A percentile compares a stretch with the other conserved stretches of the same genome.
Conservation (phyloP, 2,888 invertebrate genomes). For the Eugnorisma glareosa region DNA sequence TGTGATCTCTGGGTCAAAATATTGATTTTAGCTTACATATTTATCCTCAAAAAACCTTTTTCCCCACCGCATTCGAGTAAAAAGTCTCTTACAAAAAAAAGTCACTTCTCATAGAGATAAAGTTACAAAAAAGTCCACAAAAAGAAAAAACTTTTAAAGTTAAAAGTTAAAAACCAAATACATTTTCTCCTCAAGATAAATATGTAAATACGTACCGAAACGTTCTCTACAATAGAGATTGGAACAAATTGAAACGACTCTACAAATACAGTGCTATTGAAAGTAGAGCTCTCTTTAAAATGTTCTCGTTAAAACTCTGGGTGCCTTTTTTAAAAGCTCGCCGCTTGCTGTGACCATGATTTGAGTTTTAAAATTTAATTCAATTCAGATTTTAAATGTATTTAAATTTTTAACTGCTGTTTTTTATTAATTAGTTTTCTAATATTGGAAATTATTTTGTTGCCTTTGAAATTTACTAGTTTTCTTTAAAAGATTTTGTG, state of each 20-base stretch:
- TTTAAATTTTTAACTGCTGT: not conserved
- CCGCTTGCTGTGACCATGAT: conserved; percentile 34
- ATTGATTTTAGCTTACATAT: not conserved
- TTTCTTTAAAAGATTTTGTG: not conserved
- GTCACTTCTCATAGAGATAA: not conserved
- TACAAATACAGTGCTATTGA: conserved; percentile 45
- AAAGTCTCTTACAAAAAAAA: not conserved
- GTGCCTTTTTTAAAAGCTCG: conserved; percentile 42
- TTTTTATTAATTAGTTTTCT: not conserved
- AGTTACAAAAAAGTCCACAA: not conserved
- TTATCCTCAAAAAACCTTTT: not conserved
- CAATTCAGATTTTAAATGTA: not conserved
- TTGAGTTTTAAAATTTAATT: conserved; percentile 26
- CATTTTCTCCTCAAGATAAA: conserved; percentile 35
- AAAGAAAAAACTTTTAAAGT: conserved; percentile 14
- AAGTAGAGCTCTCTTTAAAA: conserved; percentile 58
- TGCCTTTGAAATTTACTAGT: not conserved
- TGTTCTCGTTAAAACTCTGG: conserved; percentile 58
- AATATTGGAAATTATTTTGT: not conserved
- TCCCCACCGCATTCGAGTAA: not conserved
- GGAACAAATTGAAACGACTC: conserved; percentile 60
- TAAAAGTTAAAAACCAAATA: conserved; percentile 27
- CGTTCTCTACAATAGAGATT: conserved; percentile 51
- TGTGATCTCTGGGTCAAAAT: no score
- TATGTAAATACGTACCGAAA: conserved; percentile 54